Evolutionary conservation across 2,113 vertebrate species (phyloP), one percentile per base, ranked within the genome.

Genomic region (Oxygymnocypris stewartii): DNA sequence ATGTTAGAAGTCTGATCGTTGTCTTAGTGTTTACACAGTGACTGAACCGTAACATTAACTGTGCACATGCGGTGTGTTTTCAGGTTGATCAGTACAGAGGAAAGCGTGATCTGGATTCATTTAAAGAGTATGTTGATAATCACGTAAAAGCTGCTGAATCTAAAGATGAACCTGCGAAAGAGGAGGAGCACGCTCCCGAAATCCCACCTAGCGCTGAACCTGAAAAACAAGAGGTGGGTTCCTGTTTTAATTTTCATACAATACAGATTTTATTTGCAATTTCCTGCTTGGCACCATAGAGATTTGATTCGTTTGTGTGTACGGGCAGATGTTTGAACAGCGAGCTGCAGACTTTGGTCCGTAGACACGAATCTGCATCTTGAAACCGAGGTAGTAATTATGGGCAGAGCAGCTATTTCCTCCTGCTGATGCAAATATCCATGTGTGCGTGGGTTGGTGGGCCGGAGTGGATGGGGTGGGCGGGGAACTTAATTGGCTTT

Each of bases 11-110:
- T 10, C 57, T 4, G 8, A n/a, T 61, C 10, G 57, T 61, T 4
- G 8, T n/a, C 57, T n/a, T 59, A 14, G n/a, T 23, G 40, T 83
- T 47, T 71, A 47, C 12, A 47, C 28, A 31, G 28, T 31, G 28
- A 31, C 42, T 7, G 7, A 75, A 47, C 12, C 25, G 6, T 47
- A 47, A 57, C 31, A 6, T 16, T 54, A 18, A 54, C 51, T 18
- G 1, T 82, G 8, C 25, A 35, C 25, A 23, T 31, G 47, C n/a
- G 35, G 65, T 82, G 3, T 78, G 37, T 87, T 51, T 88, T 0
- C 88, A 99, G 97, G 90, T 91, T 0, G 98, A 99, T 76, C 98
- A 99, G 88, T 99, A 97, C 93, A 97, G 96, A 90, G 98, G 98
- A 7, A 99, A 99, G 90, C 95, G 98, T 82, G 98, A 99, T 88